Percentiles rank a stretch among this genome's conserved stretches.
phyloP scores from a whole-genome alignment of 2,797 vertebrate species.

The Pipistrellus pipistrellus region DNA sequence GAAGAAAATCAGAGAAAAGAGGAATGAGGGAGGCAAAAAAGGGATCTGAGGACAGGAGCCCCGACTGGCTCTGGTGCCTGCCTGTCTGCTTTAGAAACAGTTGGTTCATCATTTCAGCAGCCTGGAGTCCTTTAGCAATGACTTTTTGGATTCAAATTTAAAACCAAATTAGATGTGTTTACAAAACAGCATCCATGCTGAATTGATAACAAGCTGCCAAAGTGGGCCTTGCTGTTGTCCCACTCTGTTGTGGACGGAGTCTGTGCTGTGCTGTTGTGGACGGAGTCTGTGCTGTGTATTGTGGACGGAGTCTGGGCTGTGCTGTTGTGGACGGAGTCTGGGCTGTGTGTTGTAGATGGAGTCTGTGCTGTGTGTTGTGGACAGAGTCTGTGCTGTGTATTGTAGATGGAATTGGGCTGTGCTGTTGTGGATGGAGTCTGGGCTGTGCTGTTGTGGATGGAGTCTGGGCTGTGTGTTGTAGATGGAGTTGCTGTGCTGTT shows the following conservation, averaged over 20 bases:
- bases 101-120: constrained; percentile 23
- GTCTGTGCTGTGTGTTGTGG: no score
- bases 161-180: constrained; percentile 68
- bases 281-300: no score
- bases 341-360: no score
- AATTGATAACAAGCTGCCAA: neutral
- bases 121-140: constrained; percentile 57
- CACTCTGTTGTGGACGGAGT: no score
- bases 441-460: no score
- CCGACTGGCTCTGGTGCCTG: neutral
- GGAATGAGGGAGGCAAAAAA: neutral
- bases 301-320: no score
- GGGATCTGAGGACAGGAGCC: neutral
- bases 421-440: no score
- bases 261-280: no score
- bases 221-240: neutral
- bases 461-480: no score
- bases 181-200: neutral
- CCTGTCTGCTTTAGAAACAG: neutral
- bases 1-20: neutral
- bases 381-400: no score
- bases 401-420: no score
- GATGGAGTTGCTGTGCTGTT: no score
- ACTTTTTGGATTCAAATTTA: constrained; percentile 66
- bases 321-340: neutral